Evolutionary conservation across 2,888 invertebrate genomes (phyloP).

Genomic region (Erebia epiphron): DNA sequence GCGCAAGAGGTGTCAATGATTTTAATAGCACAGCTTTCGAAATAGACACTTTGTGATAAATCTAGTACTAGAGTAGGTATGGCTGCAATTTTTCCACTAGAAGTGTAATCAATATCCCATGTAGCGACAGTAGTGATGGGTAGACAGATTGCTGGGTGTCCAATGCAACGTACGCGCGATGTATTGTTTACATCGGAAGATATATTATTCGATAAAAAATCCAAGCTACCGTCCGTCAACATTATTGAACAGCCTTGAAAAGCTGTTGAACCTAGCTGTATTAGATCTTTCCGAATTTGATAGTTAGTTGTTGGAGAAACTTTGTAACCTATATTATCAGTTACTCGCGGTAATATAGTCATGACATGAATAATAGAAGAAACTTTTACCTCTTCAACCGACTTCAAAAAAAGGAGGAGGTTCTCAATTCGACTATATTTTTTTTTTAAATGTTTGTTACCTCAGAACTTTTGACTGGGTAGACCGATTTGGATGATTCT

Average conservation of each 20-base stretch:
- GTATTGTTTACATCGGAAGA: conserved; percentile 18
- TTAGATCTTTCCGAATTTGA: too few species aligned
- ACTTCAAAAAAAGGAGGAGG: too few species aligned
- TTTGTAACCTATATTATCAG: too few species aligned
- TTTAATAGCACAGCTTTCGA: conserved; percentile 13
- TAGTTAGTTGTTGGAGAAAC: too few species aligned
- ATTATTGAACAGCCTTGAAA: neutral
- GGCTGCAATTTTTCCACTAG: conserved; percentile 26
- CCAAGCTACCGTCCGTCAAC: neutral
- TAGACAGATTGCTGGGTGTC: conserved; percentile 28
- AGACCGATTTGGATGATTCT: too few species aligned
- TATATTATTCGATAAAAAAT: conserved; percentile 16
- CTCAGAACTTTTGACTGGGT: too few species aligned
- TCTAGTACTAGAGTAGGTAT: conserved; percentile 16
- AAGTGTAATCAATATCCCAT: conserved; percentile 35
- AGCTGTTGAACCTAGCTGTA: too few species aligned
- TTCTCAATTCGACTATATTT: too few species aligned
- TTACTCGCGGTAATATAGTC: too few species aligned
- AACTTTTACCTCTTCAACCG: too few species aligned
- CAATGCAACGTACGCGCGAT: conserved; percentile 14
- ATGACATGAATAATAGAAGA: too few species aligned
- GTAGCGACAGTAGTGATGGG: conserved; percentile 33
- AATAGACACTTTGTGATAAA: conserved; percentile 16
- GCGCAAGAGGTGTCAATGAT: neutral
- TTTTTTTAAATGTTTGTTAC: too few species aligned